Percentiles rank a stretch among this genome's conserved stretches.
These are phyloP conservation scores for Metellina segmentata DNA, from an alignment of 2,888 invertebrate species.

Conservation along the genomic window DNA sequence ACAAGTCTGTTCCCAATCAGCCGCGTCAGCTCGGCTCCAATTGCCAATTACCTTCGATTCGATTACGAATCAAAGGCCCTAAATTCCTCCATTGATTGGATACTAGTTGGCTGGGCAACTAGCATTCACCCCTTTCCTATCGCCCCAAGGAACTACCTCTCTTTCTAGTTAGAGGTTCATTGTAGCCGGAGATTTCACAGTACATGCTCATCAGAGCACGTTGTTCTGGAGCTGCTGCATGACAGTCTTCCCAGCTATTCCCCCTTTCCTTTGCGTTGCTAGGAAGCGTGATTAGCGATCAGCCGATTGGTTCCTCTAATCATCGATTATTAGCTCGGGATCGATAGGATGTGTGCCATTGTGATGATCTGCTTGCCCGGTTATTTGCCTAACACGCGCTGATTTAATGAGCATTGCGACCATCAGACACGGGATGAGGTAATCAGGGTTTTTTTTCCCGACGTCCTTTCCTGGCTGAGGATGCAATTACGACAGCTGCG, in stretches of 20 bases:
- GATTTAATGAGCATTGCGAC: neutral
- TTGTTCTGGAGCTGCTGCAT: conserved; percentile 41
- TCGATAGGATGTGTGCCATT: conserved; percentile 47
- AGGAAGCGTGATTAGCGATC: conserved; percentile 71
- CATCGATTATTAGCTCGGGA: conserved; percentile 67
- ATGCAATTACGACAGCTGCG: too few species aligned
- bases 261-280: conserved; percentile 50
- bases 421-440: neutral
- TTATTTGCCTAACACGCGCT: conserved; percentile 33
- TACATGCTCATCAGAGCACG: conserved; percentile 35
- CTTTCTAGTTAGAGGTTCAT: conserved; percentile 51
- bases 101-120: conserved; percentile 60
- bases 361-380: conserved; percentile 13
- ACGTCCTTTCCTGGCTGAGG: too few species aligned
- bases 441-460: neutral
- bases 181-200: conserved; percentile 29
- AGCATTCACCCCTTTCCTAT: conserved; percentile 56
- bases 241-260: conserved; percentile 63
- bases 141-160: neutral
- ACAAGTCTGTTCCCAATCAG: conserved; percentile 36
- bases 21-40: conserved; percentile 63
- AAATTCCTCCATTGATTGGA: conserved; percentile 72
- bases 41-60: conserved; percentile 74
- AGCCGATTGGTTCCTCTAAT: conserved; percentile 64
- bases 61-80: conserved; percentile 74